phyloP scores from a whole-genome alignment of 2,113 vertebrate genomes.

The Pyrgilauda ruficollis region DNA sequence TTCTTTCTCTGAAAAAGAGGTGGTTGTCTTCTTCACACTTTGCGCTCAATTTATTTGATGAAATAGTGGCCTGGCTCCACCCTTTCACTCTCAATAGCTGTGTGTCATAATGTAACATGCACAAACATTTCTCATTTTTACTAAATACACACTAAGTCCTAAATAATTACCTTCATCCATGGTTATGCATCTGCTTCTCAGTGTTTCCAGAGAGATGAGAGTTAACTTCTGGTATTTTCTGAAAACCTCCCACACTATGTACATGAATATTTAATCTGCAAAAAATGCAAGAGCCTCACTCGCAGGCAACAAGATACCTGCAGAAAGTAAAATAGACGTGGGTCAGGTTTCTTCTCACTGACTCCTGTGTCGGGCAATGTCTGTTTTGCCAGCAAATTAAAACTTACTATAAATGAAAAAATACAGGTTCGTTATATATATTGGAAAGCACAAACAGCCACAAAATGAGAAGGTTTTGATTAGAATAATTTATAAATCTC shows the following conservation, averaged over 20 bases:
- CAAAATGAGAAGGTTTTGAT: not conserved
- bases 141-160: not conserved
- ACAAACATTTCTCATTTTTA: not conserved
- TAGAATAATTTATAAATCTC: not conserved
- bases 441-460: not conserved
- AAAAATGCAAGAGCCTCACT: slow-evolving; percentile 50
- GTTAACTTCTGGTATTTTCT: slow-evolving; percentile 38
- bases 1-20: not conserved
- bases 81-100: not conserved
- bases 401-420: not conserved
- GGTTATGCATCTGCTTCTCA: slow-evolving; percentile 9
- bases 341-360: slow-evolving; percentile 15
- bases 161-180: slow-evolving; percentile 74
- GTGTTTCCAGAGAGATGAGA: slow-evolving; percentile 38
- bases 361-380: not conserved
- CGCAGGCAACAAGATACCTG: not conserved
- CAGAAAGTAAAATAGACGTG: not conserved
- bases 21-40: not conserved
- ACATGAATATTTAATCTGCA: slow-evolving; percentile 50
- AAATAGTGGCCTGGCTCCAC: not conserved
- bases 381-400: not conserved
- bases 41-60: not conserved
- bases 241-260: slow-evolving; percentile 12
- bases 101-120: not conserved
- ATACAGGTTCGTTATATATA: not conserved